Conservation (phyloP, 2,797 vertebrate genomes). For the Toxotes lorentzi region DNA sequence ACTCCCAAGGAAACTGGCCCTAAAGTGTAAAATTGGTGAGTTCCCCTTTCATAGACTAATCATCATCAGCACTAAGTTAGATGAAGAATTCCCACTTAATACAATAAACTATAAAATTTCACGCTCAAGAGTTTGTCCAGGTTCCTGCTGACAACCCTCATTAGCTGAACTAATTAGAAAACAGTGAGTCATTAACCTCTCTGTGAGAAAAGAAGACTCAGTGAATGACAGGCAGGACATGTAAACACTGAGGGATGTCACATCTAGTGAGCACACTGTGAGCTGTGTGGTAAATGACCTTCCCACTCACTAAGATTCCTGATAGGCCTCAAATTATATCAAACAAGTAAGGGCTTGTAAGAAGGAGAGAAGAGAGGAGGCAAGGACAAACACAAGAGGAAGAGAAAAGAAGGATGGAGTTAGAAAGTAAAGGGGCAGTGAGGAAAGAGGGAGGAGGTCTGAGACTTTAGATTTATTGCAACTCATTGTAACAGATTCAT, state of each 20-base stretch:
- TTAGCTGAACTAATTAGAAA: constrained; percentile 58
- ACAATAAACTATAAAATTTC: constrained; percentile 1
- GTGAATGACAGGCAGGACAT: constrained; percentile 50
- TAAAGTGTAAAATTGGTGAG: background rate
- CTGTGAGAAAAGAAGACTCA: background rate
- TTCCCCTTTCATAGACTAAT: background rate
- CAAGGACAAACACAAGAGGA: constrained; percentile 7
- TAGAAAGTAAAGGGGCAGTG: constrained; percentile 14
- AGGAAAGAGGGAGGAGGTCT: constrained; percentile 13
- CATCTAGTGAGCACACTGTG: constrained; percentile 44
- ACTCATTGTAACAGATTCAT: constrained; percentile 57
- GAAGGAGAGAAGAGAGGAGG: constrained; percentile 17
- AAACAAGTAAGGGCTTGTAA: constrained; percentile 68
- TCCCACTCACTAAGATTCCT: constrained; percentile 67
- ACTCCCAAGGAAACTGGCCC: background rate
- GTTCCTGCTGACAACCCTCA: constrained; percentile 26
- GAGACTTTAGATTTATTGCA: constrained; percentile 45
- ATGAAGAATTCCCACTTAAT: background rate
- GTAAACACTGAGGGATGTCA: constrained; percentile 60
- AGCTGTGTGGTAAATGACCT: constrained; percentile 61
- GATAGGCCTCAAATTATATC: constrained; percentile 64
- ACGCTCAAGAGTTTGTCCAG: constrained; percentile 19
- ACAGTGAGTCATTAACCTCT: constrained; percentile 49
- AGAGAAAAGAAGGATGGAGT: constrained; percentile 21
- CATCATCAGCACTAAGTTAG: background rate